Evolutionary conservation across 37 sponge, comb jelly and placozoan genomes (phyloP).

Genomic region (Sycon ciliatum): DNA sequence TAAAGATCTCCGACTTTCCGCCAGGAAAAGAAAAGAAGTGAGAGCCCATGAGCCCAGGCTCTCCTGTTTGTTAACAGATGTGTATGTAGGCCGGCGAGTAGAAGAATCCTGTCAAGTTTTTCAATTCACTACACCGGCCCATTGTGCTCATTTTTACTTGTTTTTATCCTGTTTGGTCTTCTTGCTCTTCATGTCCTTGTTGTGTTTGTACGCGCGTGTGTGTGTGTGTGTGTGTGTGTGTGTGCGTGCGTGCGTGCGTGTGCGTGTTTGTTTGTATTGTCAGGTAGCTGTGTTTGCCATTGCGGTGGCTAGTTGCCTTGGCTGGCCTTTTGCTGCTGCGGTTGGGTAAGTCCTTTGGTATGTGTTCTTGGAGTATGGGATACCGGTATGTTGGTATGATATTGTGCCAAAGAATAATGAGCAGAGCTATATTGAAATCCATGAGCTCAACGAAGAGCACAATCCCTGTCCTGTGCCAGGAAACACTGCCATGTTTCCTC

Average conservation of each 20-base stretch:
- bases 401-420: too few relatives aligned
- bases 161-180: too few relatives aligned
- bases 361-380: background rate
- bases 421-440: too few relatives aligned
- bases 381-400: background rate
- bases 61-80: too few relatives aligned
- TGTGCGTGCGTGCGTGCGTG: background rate
- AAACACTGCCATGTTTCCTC: background rate
- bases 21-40: too few relatives aligned
- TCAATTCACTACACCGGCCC: too few relatives aligned
- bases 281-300: constrained; percentile 71
- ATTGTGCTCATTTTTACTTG: background rate
- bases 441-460: too few relatives aligned
- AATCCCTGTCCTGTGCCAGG: too few relatives aligned
- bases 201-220: background rate
- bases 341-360: constrained; percentile 49
- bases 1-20: too few relatives aligned
- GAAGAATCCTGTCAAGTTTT: too few relatives aligned
- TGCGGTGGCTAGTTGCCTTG: constrained; percentile 64
- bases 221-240: background rate
- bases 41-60: too few relatives aligned
- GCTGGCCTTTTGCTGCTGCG: constrained; percentile 92
- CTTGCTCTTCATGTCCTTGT: background rate
- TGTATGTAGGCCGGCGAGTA: too few relatives aligned
- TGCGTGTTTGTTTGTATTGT: background rate